A percentile compares a stretch with the other conserved stretches of the same genome.
phyloP scores from a whole-genome alignment of 2,113 vertebrate genomes.

The Paramormyrops kingsleyae region DNA sequence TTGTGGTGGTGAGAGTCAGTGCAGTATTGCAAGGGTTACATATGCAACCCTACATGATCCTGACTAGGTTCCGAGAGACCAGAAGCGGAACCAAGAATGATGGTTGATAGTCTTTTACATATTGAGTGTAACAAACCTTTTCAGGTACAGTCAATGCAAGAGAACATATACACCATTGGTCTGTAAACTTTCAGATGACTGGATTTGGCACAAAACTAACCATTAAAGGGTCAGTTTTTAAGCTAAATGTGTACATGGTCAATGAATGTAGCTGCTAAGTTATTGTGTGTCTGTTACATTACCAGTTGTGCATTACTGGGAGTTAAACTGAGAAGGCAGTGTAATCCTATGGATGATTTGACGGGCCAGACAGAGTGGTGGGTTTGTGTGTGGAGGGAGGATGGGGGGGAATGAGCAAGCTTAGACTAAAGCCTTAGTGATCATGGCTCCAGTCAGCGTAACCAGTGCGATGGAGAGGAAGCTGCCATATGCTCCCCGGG shows the following conservation, averaged over 20 bases:
- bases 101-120: background rate
- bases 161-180: background rate
- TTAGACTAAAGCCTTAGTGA: constrained; percentile 44
- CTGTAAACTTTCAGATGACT: constrained; percentile 1
- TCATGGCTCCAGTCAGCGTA: constrained; percentile 40
- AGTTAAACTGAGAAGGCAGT: background rate
- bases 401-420: too few relatives aligned
- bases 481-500: constrained; percentile 20
- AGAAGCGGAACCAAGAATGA: background rate
- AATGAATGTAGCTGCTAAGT: background rate
- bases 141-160: background rate
- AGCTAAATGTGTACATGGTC: background rate
- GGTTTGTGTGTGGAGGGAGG: background rate
- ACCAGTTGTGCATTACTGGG: background rate
- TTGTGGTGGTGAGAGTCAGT: background rate
- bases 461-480: constrained; percentile 37
- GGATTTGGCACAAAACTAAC: background rate
- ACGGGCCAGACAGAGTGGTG: background rate
- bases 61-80: background rate
- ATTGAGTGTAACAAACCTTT: background rate
- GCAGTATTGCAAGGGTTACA: background rate
- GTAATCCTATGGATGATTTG: background rate
- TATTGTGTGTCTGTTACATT: background rate
- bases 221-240: background rate
- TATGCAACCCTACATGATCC: background rate